These are phyloP conservation scores for Tetropium fuscum DNA, from an alignment of 2,888 invertebrate genomes.

Conservation along the genomic window DNA sequence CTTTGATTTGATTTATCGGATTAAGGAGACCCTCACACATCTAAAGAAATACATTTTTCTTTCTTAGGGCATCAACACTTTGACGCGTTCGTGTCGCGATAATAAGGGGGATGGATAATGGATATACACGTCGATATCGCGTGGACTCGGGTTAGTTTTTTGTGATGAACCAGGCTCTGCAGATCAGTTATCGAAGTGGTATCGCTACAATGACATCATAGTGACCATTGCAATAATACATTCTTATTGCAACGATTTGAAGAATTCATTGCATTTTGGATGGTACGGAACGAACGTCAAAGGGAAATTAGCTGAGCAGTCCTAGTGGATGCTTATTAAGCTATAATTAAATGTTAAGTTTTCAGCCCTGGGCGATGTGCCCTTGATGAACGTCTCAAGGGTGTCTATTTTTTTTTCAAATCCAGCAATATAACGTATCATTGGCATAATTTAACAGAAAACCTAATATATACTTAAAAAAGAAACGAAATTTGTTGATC, in stretches of 20 bases:
- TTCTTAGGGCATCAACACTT: conserved; percentile 52
- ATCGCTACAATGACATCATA: too few relatives aligned
- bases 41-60: conserved; percentile 54
- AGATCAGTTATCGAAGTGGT: too few relatives aligned
- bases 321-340: conserved; percentile 13
- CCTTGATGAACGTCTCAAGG: conserved; percentile 14
- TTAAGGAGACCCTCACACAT: conserved; percentile 55
- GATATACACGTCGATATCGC: too few relatives aligned
- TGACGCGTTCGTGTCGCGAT: conserved; percentile 44
- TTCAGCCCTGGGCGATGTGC: conserved; percentile 6
- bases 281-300: background rate
- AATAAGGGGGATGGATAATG: conserved; percentile 42
- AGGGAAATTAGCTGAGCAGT: conserved; percentile 15
- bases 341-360: conserved; percentile 19
- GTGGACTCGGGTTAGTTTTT: too few relatives aligned
- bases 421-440: too few relatives aligned
- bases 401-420: background rate
- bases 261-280: conserved; percentile 5
- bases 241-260: too few relatives aligned
- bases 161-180: too few relatives aligned
- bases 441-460: too few relatives aligned
- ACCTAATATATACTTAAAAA: too few relatives aligned
- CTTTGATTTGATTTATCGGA: conserved; percentile 63
- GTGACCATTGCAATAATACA: too few relatives aligned
- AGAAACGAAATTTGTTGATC: too few relatives aligned